These are phyloP conservation scores for Philereme transversata DNA, from an alignment of 2,888 invertebrate genomes.

Conservation along the genomic window DNA sequence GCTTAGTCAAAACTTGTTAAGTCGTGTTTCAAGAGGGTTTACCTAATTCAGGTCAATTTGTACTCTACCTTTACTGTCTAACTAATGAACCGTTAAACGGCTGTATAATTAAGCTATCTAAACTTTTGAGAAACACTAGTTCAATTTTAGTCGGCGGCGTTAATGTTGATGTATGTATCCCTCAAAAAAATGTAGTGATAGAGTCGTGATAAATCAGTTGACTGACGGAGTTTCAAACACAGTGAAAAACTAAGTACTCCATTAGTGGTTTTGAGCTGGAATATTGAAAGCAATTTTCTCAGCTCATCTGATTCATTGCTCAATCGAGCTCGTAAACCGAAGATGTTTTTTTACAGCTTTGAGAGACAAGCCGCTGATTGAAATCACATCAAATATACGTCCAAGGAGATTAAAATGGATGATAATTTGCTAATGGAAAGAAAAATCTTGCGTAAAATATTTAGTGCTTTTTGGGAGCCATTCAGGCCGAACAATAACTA, in stretches of 20 bases:
- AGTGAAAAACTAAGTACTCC: too few relatives aligned
- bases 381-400: conserved; percentile 16
- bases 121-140: neutral
- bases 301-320: conserved; percentile 1
- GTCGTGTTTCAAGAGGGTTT: conserved; percentile 6
- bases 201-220: too few relatives aligned
- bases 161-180: too few relatives aligned
- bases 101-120: neutral
- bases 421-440: conserved; percentile 26
- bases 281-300: neutral
- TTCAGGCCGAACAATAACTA: neutral
- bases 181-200: too few relatives aligned
- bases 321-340: conserved; percentile 1
- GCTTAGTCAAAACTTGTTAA: conserved; percentile 37
- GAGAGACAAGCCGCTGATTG: conserved; percentile 9
- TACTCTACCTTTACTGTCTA: conserved; percentile 2
- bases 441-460: conserved; percentile 12
- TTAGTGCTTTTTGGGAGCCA: conserved; percentile 1
- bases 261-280: too few relatives aligned
- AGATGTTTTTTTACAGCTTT: neutral
- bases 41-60: conserved; percentile 20
- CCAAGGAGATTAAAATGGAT: conserved; percentile 11
- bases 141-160: too few relatives aligned
- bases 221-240: too few relatives aligned
- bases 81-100: conserved; percentile 5